Percentiles rank a stretch among this genome's conserved stretches.
Conservation (phyloP, 2,113 vertebrate species). For the Sigmodon hispidus region DNA sequence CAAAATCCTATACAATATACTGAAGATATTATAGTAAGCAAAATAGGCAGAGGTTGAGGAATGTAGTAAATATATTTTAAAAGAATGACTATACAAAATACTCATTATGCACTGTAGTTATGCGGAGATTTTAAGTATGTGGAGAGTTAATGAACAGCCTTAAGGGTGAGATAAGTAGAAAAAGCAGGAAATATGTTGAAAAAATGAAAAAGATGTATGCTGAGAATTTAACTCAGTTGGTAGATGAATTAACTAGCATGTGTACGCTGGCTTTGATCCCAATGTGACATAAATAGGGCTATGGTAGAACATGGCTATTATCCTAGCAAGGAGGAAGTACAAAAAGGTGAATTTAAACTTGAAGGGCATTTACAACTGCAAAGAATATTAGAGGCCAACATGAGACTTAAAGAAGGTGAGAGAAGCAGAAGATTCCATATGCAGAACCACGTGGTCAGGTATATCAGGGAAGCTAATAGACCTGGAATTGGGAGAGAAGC, state of each 20-base stretch:
- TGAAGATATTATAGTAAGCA: not conserved
- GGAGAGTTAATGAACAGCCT: not conserved
- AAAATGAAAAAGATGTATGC: not conserved
- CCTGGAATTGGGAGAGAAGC: not conserved
- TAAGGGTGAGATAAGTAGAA: not conserved
- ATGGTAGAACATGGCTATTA: not conserved
- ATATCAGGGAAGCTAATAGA: not conserved
- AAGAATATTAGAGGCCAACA: not conserved
- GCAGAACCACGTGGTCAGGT: not conserved
- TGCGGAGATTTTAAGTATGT: not conserved
- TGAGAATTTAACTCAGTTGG: not conserved
- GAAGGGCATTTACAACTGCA: not conserved
- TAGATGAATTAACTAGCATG: not conserved
- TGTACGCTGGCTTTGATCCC: not conserved
- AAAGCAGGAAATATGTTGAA: not conserved
- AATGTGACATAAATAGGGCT: not conserved
- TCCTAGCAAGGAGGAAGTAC: not conserved
- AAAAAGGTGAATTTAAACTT: not conserved
- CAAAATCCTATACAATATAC: not conserved
- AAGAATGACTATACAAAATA: not conserved
- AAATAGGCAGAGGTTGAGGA: not conserved
- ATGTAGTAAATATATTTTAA: constrained; percentile 8
- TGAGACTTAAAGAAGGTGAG: not conserved
- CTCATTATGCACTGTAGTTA: not conserved
- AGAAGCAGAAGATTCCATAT: not conserved